Base-by-base conservation (phyloP, 2,888 invertebrate genomes). In the Suillia variegata region DNA sequence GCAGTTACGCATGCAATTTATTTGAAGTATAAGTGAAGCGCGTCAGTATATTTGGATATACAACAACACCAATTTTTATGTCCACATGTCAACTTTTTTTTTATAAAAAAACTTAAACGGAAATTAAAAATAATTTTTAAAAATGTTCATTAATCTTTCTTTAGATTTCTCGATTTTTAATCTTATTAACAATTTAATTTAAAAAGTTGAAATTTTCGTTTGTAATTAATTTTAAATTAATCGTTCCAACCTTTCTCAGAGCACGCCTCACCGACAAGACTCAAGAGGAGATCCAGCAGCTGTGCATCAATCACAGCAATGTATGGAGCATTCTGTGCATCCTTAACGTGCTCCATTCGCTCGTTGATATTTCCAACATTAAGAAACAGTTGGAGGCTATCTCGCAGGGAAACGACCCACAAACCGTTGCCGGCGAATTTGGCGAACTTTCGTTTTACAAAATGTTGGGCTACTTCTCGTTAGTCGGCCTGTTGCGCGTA, bases 261-360 rank as follows among this genome's bases (percentile, higher is more conserved):
- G 85, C 89, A 53, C 86, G 87, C 65, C 83, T 88, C 5, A 86
- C 87, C 6, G 94, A 94, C 80, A 88, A 94, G 79, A 88, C 89
- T 3, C 85, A 88, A 10, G 91, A 91, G 51, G 96, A 96, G 78
- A 87, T 92, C 69, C 89, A 91, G 65, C 87, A 87, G 51, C 80
- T 95, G 50, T 85, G 86, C 62, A 89, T 89, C 65, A 87, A 88
- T 33, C 92, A 94, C 78, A 91, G 90, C 76, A 95, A 96, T 81
- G 92, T 94, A 5, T 99, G 98, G 98, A 98, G 98, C 84, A 96
- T 99, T 33, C 89, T 99, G 55, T 96, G 96, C 79, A 96, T 99
- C 49, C 85, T 99, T 60, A 99, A 99, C 83, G 98, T 99, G 26
- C 85, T 99, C 52, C 98, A 99, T 82, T 98, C 97, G 0, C 85